Conservation (phyloP, 1,140 invertebrate species). For the Tetramorium simillimum region DNA sequence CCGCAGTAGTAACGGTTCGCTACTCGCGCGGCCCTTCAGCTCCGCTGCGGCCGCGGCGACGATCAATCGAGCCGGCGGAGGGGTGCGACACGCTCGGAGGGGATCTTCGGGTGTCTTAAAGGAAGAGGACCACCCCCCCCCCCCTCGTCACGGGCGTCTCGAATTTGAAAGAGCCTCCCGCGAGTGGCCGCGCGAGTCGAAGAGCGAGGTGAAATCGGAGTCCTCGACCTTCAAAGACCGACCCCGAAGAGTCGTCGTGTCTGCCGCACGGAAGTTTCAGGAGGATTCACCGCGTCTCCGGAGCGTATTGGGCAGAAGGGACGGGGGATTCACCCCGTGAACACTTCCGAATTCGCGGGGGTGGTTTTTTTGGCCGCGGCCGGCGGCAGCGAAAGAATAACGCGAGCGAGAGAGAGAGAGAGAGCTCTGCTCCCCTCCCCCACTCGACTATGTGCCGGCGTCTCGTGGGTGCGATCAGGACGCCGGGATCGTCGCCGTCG, state of each 20-base stretch:
- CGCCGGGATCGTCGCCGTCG: conserved; percentile 35
- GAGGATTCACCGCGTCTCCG: neutral
- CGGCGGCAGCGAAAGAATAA: neutral
- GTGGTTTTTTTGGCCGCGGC: neutral
- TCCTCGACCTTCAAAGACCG: neutral
- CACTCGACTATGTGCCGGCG: conserved; percentile 45
- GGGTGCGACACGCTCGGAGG: neutral
- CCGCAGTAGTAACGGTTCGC: conserved; percentile 44
- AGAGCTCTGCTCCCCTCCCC: too few species aligned
- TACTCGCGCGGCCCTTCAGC: conserved; percentile 33
- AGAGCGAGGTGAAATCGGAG: neutral
- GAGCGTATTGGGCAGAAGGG: neutral
- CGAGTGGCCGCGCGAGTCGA: neutral
- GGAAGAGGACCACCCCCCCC: neutral
- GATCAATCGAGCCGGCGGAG: conserved; percentile 44
- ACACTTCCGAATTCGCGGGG: neutral
- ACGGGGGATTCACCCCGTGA: neutral
- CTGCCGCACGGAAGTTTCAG: neutral
- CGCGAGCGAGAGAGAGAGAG: neutral
- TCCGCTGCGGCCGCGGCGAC: conserved; percentile 26
- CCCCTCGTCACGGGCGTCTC: neutral
- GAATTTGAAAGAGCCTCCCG: neutral
- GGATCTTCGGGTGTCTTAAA: neutral
- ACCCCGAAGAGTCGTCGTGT: neutral
- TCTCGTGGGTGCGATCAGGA: conserved; percentile 13